Evolutionary conservation across 2,113 vertebrate genomes (phyloP).

Genomic region (Pachypanchax playfairii): DNA sequence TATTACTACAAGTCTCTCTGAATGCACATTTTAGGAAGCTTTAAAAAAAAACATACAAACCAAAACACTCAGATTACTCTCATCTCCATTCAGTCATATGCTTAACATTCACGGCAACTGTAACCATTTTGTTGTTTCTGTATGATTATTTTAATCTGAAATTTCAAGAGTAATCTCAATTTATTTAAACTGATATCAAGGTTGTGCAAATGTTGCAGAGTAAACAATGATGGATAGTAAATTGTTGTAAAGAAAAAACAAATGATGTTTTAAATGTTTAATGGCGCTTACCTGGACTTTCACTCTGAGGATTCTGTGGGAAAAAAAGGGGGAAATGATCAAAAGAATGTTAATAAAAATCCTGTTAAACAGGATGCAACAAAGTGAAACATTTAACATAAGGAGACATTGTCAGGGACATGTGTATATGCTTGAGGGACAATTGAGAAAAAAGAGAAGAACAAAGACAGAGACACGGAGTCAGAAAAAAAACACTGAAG

Average conservation of each 20-base stretch:
- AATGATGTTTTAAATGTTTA: constrained; percentile 7
- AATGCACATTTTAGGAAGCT: background rate
- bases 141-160: too few species aligned
- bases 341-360: background rate
- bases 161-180: too few species aligned
- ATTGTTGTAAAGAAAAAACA: background rate
- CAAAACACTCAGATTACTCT: background rate
- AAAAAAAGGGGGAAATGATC: constrained; percentile 12
- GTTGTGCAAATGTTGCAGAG: too few species aligned
- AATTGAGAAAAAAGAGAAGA: background rate
- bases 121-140: background rate
- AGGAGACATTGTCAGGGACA: background rate
- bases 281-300: constrained; percentile 62
- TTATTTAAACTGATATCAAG: too few species aligned
- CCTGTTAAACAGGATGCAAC: background rate
- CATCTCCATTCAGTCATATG: background rate
- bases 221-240: too few species aligned
- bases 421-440: background rate
- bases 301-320: constrained; percentile 45
- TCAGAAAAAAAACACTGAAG: constrained; percentile 5
- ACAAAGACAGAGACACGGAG: background rate
- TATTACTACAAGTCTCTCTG: background rate
- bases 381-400: constrained; percentile 4
- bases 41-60: background rate
- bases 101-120: background rate